Base-by-base conservation (phyloP, 1,140 invertebrate species). In the Drosophila parabipectinata region DNA sequence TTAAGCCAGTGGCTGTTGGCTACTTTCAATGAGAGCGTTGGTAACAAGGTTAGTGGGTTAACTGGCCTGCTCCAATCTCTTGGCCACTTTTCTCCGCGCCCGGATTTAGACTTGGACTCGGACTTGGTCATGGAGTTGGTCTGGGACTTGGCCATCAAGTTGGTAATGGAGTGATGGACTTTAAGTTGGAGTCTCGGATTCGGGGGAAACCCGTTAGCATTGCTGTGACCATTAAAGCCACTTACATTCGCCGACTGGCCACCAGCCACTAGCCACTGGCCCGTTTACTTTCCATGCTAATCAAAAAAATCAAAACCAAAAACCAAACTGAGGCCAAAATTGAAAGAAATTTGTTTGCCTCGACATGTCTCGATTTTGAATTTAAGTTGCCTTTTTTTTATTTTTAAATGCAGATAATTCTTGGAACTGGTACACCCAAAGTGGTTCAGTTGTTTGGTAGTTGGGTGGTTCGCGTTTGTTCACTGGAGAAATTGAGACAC, bases 31-130 rank as follows among this genome's bases (percentile, higher is more conserved):
- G 71, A 12, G 58, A 60, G 58, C 24, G 32, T 54, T 52, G 72
- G 69, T 72, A 87, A 87, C 75, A 87, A 87, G 82, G 82, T 87
- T 87, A 87, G 82, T 87, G 82, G 82, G 82, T 87, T 88, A 85
- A 87, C 78, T 63, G 67, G 67, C 75, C 64, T 61, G 64, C 55
- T 68, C 37, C 24, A 45, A 12, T 62, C 62, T 14, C 14, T 26
- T 47, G 44, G 44, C 30, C 15, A 47, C 24, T 47, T 53, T 10
- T 7, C n/a, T 14, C 26, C 41, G 7, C 52, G 34, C 24, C 3
- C 44, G 48, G 34, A 30, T 10, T 18, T 30, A 30, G n/a, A 37
- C 34, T 37, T 37, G 34, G 34, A 37, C 34, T 37, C 10, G 34
- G 34, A 37, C 34, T 34, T 34, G 32, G 32, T 34, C 32, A 34